Conservation (phyloP, 2,113 vertebrate species). For the Copsychus sechellarum region DNA sequence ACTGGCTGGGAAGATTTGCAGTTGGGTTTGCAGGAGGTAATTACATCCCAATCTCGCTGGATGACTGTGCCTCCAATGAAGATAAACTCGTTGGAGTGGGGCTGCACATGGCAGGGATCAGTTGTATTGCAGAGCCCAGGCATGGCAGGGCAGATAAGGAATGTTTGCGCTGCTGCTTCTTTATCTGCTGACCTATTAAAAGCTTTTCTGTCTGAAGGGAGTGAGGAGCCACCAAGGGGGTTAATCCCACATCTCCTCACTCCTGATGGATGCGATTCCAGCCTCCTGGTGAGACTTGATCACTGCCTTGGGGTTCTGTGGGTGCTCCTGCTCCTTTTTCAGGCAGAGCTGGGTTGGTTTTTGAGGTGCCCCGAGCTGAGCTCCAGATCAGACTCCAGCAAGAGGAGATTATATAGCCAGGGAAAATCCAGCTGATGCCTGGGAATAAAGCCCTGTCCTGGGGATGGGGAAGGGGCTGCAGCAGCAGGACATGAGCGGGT, state of each 20-base stretch:
- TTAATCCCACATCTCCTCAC: slow-evolving; percentile 52
- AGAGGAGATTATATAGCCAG: neutral
- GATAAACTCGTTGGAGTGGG: slow-evolving; percentile 58
- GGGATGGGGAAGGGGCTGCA: no score
- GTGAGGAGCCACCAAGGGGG: neutral
- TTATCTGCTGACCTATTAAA: slow-evolving; percentile 59
- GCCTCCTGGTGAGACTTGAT: neutral
- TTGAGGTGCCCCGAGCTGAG: neutral
- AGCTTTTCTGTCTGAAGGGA: slow-evolving; percentile 47
- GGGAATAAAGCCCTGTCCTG: neutral
- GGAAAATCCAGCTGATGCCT: neutral
- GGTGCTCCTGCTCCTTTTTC: neutral
- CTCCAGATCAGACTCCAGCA: neutral
- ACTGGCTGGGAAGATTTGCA: slow-evolving; percentile 71
- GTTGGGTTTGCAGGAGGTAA: slow-evolving; percentile 68
- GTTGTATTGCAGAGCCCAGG: slow-evolving; percentile 58
- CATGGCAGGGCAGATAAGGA: slow-evolving; percentile 66
- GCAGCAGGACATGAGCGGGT: neutral
- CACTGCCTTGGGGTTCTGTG: neutral
- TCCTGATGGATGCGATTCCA: neutral
- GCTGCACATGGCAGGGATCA: slow-evolving; percentile 52
- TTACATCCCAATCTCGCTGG: slow-evolving; percentile 64
- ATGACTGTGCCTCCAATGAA: slow-evolving; percentile 61
- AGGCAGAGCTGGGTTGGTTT: neutral
- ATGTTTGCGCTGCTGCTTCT: slow-evolving; percentile 35